These are phyloP conservation scores for Avahi laniger DNA, from an alignment of 2,797 vertebrate genomes.

Conservation along the genomic window DNA sequence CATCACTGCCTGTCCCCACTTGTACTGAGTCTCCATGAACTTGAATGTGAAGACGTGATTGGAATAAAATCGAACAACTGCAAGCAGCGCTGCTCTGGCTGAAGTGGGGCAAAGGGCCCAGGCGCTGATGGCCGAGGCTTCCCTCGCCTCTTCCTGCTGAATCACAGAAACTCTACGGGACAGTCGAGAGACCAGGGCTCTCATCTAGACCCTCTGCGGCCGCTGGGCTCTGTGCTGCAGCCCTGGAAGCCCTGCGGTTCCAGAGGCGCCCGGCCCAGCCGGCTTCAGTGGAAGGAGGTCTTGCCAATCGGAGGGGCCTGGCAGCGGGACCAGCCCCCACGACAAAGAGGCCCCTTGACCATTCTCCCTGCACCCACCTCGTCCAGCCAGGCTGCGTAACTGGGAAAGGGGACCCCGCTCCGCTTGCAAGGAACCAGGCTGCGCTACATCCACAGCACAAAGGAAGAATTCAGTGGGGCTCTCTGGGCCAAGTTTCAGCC, in stretches of 20 bases:
- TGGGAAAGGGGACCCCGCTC: background rate
- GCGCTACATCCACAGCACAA: background rate
- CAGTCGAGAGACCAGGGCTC: background rate
- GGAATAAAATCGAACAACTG: background rate
- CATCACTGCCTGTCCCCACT: background rate
- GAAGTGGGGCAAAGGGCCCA: background rate
- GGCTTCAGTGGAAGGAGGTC: background rate
- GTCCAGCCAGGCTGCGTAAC: background rate
- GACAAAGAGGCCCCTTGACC: constrained; percentile 34
- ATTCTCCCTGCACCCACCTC: background rate
- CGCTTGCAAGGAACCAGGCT: background rate
- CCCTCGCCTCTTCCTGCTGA: accelerated
- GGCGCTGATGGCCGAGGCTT: background rate
- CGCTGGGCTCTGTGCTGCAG: background rate
- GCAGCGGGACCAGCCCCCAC: accelerated
- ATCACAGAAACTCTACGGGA: background rate
- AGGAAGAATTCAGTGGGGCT: constrained; percentile 17
- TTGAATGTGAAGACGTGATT: background rate
- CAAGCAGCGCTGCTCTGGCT: background rate
- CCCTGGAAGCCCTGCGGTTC: background rate
- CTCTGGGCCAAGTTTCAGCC: background rate
- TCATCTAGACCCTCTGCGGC: background rate
- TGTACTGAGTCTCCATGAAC: background rate
- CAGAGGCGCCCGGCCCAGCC: background rate
- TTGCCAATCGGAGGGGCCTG: background rate